phyloP scores from a whole-genome alignment of 2,113 vertebrate species.

The Ceyx cyanopectus region DNA sequence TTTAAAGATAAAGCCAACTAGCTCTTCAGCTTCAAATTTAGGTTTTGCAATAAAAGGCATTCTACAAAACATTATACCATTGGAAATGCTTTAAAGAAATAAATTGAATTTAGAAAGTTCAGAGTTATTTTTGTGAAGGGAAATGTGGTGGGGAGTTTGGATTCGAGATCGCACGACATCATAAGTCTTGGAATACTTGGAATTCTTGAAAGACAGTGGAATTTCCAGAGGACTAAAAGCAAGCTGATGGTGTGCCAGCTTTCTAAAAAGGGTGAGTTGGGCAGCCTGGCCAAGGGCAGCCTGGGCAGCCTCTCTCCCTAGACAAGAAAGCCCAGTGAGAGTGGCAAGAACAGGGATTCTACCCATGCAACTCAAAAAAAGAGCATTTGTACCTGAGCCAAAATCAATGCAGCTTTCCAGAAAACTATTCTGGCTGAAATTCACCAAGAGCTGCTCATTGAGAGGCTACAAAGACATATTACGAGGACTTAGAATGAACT shows the following conservation, averaged over 20 bases:
- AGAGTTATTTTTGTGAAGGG: conserved; percentile 69
- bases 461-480: background rate
- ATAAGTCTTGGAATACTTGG: conserved; percentile 64
- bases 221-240: conserved; percentile 64
- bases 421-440: background rate
- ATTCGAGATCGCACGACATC: conserved; percentile 55
- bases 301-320: background rate
- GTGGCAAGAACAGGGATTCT: background rate
- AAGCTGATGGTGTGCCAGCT: conserved; percentile 46
- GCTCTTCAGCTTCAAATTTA: conserved; percentile 35
- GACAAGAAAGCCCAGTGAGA: background rate
- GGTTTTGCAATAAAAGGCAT: conserved; percentile 68
- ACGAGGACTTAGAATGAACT: background rate
- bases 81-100: conserved; percentile 71
- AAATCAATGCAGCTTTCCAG: background rate
- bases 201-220: conserved; percentile 61
- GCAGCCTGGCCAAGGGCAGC: background rate
- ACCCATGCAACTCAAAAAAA: background rate
- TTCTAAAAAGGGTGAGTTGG: conserved; percentile 30
- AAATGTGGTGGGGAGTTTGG: conserved; percentile 70
- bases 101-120: conserved; percentile 72
- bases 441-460: background rate
- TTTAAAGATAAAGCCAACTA: conserved; percentile 60
- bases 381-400: background rate
- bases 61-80: conserved; percentile 57